A percentile compares a stretch with the other conserved stretches of the same genome.
These are phyloP conservation scores for Leptodactylus fallax DNA, from an alignment of 2,797 vertebrate genomes.

Conservation along the genomic window DNA sequence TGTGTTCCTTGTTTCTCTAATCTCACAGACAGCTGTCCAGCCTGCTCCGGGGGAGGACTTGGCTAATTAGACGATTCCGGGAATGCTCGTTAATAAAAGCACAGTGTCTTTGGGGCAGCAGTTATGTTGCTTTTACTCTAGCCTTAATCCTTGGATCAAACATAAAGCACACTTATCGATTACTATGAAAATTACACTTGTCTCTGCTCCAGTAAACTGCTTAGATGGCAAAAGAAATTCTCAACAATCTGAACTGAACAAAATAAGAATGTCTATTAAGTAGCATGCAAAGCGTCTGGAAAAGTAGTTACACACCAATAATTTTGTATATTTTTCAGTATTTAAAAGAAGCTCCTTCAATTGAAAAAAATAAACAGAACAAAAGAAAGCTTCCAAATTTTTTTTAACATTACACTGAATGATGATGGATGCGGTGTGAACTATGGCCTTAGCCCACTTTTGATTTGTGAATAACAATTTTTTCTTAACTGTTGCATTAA, in stretches of 20 bases:
- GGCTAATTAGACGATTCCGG: constrained; percentile 63
- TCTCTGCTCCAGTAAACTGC: neutral
- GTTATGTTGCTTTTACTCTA: constrained; percentile 34
- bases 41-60: constrained; percentile 62
- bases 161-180: constrained; percentile 9
- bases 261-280: too few species aligned
- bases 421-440: too few species aligned
- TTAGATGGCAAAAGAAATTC: neutral
- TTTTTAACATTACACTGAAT: too few species aligned
- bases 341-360: too few species aligned
- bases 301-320: too few species aligned
- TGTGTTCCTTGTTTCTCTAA: constrained; percentile 61
- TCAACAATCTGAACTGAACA: neutral
- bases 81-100: constrained; percentile 61
- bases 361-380: too few species aligned
- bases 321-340: too few species aligned
- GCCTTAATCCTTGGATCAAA: constrained; percentile 23
- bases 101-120: constrained; percentile 51
- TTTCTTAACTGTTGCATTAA: too few species aligned
- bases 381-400: too few species aligned
- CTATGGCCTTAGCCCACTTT: too few species aligned
- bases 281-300: too few species aligned
- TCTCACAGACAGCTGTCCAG: constrained; percentile 61
- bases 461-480: too few species aligned
- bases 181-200: neutral